These are phyloP conservation scores for Callionymus lyra DNA, from an alignment of 2,113 vertebrate genomes.

Conservation along the genomic window DNA sequence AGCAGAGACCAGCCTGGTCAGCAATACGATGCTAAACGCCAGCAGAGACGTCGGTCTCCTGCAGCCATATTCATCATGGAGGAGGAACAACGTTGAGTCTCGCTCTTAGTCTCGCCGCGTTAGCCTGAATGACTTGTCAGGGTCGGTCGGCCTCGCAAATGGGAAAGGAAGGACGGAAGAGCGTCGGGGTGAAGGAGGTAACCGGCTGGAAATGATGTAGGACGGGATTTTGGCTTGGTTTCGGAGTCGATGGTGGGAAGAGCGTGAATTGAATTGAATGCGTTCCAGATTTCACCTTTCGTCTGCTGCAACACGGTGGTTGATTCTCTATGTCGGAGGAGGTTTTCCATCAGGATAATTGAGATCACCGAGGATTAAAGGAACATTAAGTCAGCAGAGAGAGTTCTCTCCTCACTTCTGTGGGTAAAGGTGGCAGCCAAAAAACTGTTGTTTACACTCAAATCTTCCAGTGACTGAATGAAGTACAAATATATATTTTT, in stretches of 20 bases:
- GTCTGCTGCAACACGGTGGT: conserved; percentile 5
- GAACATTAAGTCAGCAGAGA: conserved; percentile 8
- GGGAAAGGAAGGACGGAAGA: conserved; percentile 40
- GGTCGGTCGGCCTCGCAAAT: conserved; percentile 52
- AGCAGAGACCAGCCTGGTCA: conserved; percentile 20
- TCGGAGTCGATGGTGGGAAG: too few relatives aligned
- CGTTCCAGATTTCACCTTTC: not conserved
- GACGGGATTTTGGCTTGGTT: conserved; percentile 13
- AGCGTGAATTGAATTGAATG: conserved; percentile 8
- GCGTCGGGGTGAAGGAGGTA: conserved; percentile 25
- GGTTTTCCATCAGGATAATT: conserved; percentile 34
- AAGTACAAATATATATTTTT: too few relatives aligned
- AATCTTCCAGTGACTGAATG: too few relatives aligned
- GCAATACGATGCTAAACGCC: conserved; percentile 24
- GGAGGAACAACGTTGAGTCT: not conserved
- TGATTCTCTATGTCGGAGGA: conserved; percentile 26
- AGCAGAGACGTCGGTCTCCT: conserved; percentile 33
- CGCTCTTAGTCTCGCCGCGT: conserved; percentile 19
- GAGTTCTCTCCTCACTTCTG: too few relatives aligned
- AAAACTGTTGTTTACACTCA: too few relatives aligned
- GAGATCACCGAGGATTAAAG: conserved; percentile 10
- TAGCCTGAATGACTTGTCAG: conserved; percentile 39
- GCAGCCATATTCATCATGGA: conserved; percentile 15
- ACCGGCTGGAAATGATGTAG: conserved; percentile 47
- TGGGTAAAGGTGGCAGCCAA: too few relatives aligned